Base-by-base conservation (phyloP, 1,140 invertebrate species). In the Heliothis subflexa region DNA sequence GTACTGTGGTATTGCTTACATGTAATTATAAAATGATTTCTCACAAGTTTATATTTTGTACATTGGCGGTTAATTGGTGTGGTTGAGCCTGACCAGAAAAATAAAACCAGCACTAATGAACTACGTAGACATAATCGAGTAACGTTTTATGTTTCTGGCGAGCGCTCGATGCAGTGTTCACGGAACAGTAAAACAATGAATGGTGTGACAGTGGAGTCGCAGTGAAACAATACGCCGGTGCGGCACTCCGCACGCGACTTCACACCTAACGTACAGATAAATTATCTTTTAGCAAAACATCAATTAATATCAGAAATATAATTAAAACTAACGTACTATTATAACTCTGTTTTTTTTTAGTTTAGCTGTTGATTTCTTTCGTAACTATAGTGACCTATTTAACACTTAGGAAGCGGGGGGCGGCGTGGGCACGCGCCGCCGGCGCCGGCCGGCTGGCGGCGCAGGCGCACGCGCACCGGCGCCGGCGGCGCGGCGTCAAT, bases 271-370 rank as follows among this genome's bases (percentile, higher is more conserved):
- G 88, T 86, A 89, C 88, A 86, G 92, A 93, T 93, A 93, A 93
- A 93, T 93, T 86, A 93, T 93, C 91, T 93, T 91, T 92, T 90
- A 93, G 93, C 90, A 93, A 93, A 94, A 94, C 93, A 93, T 94
- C 90, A 92, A 93, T 93, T 91, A 93, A 91, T 94, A 92, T 93
- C 90, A 93, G 91, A 93, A 94, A 93, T 93, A 94, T 93, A 92
- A 94, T 93, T 93, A 93, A 93, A 93, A 93, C 93, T 94, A 94
- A 93, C 93, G 88, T 89, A 93, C 93, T 94, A 94, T 92, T 93
- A 94, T 93, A 93, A 91, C 89, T 93, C 89, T 93, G 87, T 89
- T 88, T 89, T 85, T 87, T 82, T 88, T 88, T 90, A 75, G 85
- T 89, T 91, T 92, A 82, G 85, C 84, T 78, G 85, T 88, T 88